Base-by-base conservation (phyloP, 2,888 invertebrate genomes). In the Rotaria socialis region DNA sequence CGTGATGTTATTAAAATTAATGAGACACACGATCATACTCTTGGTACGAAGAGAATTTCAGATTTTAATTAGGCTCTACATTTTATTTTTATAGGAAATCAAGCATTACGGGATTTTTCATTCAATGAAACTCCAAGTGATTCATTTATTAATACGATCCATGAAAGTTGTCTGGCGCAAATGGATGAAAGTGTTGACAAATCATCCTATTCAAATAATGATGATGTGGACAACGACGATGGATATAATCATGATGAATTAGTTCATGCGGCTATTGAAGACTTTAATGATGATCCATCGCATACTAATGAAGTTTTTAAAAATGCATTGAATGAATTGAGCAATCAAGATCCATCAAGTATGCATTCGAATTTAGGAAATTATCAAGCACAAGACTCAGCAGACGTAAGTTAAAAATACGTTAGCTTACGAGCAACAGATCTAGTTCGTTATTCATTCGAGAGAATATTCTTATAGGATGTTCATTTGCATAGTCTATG, bases 121-220 rank as follows among this genome's bases (percentile, higher is more conserved):
- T 80, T 80, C 47, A 80, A 80, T 47, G 80, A 80, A 80, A 80
- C 2, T 19, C 80, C 47, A 47, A 80, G 47, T 14, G n/a, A 22
- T 80, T 80, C 80, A 8, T 80, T 80, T 80, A 80, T 80, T 47
- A 19, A 80, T 47, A 80, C 80, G 47, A 80, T 80, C 14, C 80
- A 80, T 80, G 80, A 80, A 47, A 80, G 80, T 80, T 80, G 47
- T 43, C 47, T 80, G 24, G 80, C 3, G n/a, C 47, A 43, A 80
- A 4, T 10, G 24, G 80, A 80, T n/a, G 80, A 80, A 24, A 80
- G 80, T 43, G 3, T 41, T 11, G 8, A 80, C 24, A 47, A n/a
- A 80, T 43, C 47, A n/a, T 35, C 35, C 2, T 24, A 47, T 80
- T 8, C 8, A 47, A 47, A 80, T 47, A 80, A 80, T 47, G 47